phyloP scores from a whole-genome alignment of 2,113 vertebrate species.

The Burhinus oedicnemus region DNA sequence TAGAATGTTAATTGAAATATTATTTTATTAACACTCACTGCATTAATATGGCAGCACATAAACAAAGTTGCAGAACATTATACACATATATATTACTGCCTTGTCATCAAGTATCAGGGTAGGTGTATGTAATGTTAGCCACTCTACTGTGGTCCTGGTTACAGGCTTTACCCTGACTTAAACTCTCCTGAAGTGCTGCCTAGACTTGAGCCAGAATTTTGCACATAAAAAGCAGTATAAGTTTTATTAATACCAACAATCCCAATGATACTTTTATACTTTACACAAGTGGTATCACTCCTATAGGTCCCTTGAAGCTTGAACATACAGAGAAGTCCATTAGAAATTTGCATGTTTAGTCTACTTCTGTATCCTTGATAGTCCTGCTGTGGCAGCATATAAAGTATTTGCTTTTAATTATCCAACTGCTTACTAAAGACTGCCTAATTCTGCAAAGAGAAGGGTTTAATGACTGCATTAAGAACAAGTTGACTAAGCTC shows the following conservation, averaged over 20 bases:
- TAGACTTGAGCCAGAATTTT: not conserved
- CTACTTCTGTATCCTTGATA: not conserved
- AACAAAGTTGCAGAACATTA: not conserved
- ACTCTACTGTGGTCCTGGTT: not conserved
- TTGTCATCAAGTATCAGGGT: not conserved
- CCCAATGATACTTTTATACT: not conserved
- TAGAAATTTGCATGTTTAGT: not conserved
- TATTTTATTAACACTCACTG: not conserved
- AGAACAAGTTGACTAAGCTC: not conserved
- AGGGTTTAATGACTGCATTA: not conserved
- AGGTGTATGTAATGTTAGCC: not conserved
- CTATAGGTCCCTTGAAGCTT: not conserved
- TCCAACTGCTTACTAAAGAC: not conserved
- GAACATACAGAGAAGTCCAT: not conserved
- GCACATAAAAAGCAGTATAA: not conserved
- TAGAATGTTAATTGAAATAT: not conserved
- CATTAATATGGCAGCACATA: not conserved
- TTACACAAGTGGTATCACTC: not conserved
- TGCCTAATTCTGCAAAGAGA: not conserved
- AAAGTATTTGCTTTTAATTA: not conserved
- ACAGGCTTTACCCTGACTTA: not conserved
- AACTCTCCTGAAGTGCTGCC: not conserved
- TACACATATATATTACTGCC: rapidly evolving
- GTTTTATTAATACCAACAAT: not conserved
- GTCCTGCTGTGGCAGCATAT: not conserved